A percentile compares a stretch with the other conserved stretches of the same genome.
phyloP scores from a whole-genome alignment of 2,797 vertebrate species.

The Strix occidentalis region DNA sequence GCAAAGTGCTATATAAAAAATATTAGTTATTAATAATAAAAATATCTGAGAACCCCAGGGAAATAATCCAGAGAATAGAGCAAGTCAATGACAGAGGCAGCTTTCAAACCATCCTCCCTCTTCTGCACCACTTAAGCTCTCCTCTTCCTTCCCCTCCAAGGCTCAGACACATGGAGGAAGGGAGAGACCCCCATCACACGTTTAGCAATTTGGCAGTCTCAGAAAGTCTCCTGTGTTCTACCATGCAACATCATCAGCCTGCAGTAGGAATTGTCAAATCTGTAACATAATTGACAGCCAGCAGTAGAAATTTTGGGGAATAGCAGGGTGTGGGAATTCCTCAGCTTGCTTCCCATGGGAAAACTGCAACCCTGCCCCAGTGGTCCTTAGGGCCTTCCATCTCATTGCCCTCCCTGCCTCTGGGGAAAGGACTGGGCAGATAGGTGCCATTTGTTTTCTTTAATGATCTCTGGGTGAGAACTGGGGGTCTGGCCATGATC shows the following conservation, averaged over 20 bases:
- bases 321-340: not conserved
- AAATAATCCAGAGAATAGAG: constrained; percentile 53
- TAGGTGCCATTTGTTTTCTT: not conserved
- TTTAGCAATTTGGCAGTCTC: constrained; percentile 21
- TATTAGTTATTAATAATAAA: constrained; percentile 66
- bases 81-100: constrained; percentile 43
- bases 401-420: not conserved
- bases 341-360: not conserved
- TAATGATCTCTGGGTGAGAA: not conserved
- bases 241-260: constrained; percentile 3
- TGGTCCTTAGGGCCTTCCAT: not conserved
- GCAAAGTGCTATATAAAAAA: constrained; percentile 28
- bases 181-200: not conserved
- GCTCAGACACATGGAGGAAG: constrained; percentile 20
- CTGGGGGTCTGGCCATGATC: accelerated
- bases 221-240: constrained; percentile 34
- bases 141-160: not conserved
- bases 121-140: not conserved
- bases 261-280: constrained; percentile 24
- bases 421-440: not conserved
- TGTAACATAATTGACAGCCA: not conserved
- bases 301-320: not conserved
- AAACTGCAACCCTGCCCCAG: not conserved
- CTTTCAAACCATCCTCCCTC: constrained; percentile 35
- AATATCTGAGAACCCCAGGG: constrained; percentile 40